These are phyloP conservation scores for Rhinella marina DNA, from an alignment of 2,797 vertebrate species.

Conservation along the genomic window DNA sequence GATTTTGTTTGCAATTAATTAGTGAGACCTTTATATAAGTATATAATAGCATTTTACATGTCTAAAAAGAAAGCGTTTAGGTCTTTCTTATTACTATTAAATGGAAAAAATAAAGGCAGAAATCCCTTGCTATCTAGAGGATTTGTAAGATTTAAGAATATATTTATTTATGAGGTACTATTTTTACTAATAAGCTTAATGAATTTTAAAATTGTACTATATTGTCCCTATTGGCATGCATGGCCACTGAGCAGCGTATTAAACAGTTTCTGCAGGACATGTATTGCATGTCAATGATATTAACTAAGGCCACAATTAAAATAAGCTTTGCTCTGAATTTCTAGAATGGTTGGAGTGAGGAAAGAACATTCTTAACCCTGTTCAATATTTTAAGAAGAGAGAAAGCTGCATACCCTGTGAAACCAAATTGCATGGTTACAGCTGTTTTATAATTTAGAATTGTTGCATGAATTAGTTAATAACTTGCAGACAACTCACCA, in stretches of 20 bases:
- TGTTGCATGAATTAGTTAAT: constrained; percentile 10
- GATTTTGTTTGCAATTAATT: constrained; percentile 10
- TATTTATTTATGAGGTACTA: constrained; percentile 9
- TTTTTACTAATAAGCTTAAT: constrained; percentile 33
- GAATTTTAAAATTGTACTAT: constrained; percentile 32
- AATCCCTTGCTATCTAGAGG: neutral
- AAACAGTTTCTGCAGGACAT: constrained; percentile 18
- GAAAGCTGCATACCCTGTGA: neutral
- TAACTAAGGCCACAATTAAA: constrained; percentile 21
- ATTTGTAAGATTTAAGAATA: constrained; percentile 8
- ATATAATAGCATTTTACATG: neutral
- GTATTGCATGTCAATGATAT: constrained; percentile 39
- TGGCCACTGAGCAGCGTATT: constrained; percentile 12
- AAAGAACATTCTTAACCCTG: neutral
- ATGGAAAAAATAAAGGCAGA: neutral
- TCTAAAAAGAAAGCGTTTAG: neutral
- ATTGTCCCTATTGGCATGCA: constrained; percentile 1
- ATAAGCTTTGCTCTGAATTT: constrained; percentile 18
- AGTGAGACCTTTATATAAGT: neutral
- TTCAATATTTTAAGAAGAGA: constrained; percentile 15
- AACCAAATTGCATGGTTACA: neutral
- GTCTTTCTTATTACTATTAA: neutral
- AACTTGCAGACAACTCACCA: neutral
- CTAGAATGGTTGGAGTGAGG: neutral
- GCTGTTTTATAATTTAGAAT: neutral